phyloP scores from a whole-genome alignment of 2,888 invertebrate genomes.

The Bedellia somnulentella region DNA sequence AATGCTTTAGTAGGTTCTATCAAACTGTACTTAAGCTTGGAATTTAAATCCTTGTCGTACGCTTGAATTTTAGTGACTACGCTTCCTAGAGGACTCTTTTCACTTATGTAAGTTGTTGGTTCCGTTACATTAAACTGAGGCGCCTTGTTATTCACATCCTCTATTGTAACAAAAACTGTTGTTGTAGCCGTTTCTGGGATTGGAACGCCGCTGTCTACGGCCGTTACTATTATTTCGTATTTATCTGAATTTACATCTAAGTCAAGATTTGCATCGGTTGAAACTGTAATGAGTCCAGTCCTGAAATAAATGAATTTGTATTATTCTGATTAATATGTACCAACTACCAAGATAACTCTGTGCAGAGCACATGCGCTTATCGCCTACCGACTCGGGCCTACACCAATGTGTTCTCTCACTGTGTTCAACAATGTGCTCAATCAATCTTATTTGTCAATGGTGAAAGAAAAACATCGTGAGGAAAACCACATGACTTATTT shows the following conservation, averaged over 20 bases:
- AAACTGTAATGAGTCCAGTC: constrained; percentile 70
- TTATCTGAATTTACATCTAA: constrained; percentile 67
- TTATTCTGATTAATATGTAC: too few species aligned
- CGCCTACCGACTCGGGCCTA: too few species aligned
- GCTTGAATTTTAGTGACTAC: constrained; percentile 68
- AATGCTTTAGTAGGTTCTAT: constrained; percentile 69
- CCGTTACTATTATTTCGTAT: constrained; percentile 72
- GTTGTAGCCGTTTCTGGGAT: constrained; percentile 78
- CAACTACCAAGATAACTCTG: too few species aligned
- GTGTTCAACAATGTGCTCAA: too few species aligned
- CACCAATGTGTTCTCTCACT: too few species aligned
- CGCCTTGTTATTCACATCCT: constrained; percentile 81
- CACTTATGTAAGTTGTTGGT: constrained; percentile 71
- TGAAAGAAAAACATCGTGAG: too few species aligned
- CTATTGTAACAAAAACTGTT: constrained; percentile 70
- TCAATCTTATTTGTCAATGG: too few species aligned
- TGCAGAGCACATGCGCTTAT: too few species aligned
- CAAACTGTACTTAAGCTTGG: constrained; percentile 69
- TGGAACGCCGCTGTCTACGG: constrained; percentile 74
- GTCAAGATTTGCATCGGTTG: constrained; percentile 72
- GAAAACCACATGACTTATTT: too few species aligned
- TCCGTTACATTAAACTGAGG: constrained; percentile 72
- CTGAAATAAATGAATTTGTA: constrained; percentile 43
- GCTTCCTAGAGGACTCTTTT: constrained; percentile 65
- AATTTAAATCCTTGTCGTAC: constrained; percentile 69